Base-by-base conservation (phyloP, 2,888 invertebrate genomes). In the Neria commutata region DNA sequence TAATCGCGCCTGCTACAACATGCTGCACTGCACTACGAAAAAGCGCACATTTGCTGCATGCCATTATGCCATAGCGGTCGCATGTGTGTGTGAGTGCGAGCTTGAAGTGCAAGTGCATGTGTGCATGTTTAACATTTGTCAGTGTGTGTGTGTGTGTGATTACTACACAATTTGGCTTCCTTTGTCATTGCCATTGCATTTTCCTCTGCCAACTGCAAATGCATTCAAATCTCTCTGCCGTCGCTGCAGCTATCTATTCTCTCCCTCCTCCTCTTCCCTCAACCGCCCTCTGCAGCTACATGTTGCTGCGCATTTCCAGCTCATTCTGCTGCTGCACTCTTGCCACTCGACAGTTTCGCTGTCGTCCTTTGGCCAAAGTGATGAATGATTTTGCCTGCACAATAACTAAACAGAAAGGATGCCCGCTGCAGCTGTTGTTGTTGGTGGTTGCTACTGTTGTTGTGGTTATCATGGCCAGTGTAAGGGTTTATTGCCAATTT, bases 91-190 rank as follows among this genome's bases (percentile, higher is more conserved):
- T 52, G 59, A 26, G 54, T 47, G 11, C 16, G 33, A 26, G 16
- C 25, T 42, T 51, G 21, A 23, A 34, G 24, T 29, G 21, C 17
- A 23, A 29, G 42, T 58, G 40, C n/a, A 16, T 50, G 33, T 56
- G 33, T 54, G 42, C 26, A 34, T 58, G 50, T 19, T 40, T 33
- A 48, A 45, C 51, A 17, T 33, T n/a, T 19, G 33, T 57, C 8
- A 16, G 24, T 17, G 26, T 49, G n/a, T 52, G 47, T 24, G 55
- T 14, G 51, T 63, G 60, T 59, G 62, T 40, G 53, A 55, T 55
- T 50, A 59, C 62, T 57, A 61, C n/a, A 37, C 37, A 37, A 37
- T 37, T 37, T 5, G n/a, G 37, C n/a, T 37, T 37, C 37, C 37
- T 37, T n/a, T 14, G 4, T n/a, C n/a, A 14, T 4, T 29, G 29